Evolutionary conservation across 2,113 vertebrate species (phyloP).

Genomic region (Connochaetes taurinus): DNA sequence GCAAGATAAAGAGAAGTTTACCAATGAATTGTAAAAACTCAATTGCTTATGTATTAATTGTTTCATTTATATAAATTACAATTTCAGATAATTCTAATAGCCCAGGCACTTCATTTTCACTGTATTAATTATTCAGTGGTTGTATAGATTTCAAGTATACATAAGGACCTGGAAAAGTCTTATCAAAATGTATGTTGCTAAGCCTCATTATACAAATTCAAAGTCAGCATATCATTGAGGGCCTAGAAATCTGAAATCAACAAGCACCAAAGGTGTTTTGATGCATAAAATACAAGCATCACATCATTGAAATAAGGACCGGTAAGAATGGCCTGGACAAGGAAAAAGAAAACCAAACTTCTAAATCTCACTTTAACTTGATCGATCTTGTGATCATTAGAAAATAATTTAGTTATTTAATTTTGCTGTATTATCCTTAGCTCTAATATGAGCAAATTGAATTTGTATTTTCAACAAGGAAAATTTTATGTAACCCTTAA

Average conservation of each 20-base stretch:
- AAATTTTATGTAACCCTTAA: neutral
- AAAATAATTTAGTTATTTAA: neutral
- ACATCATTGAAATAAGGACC: neutral
- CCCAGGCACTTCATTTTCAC: neutral
- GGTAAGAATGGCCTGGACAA: neutral
- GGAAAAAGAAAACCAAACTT: neutral
- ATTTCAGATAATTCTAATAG: neutral
- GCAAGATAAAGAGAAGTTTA: neutral
- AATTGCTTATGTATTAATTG: neutral
- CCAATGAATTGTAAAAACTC: neutral
- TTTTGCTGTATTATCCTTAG: neutral
- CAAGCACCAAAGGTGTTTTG: neutral
- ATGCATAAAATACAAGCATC: neutral
- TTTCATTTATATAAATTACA: neutral
- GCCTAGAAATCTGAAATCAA: neutral
- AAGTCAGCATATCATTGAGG: neutral
- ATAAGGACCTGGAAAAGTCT: neutral
- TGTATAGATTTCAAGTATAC: neutral
- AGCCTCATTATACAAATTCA: neutral
- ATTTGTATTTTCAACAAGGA: neutral
- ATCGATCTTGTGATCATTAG: neutral
- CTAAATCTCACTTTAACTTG: neutral
- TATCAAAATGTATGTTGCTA: neutral
- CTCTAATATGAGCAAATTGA: neutral
- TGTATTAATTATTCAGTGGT: neutral